phyloP scores from a whole-genome alignment of 1,140 invertebrate species.

The Coenobita brevimanus region DNA sequence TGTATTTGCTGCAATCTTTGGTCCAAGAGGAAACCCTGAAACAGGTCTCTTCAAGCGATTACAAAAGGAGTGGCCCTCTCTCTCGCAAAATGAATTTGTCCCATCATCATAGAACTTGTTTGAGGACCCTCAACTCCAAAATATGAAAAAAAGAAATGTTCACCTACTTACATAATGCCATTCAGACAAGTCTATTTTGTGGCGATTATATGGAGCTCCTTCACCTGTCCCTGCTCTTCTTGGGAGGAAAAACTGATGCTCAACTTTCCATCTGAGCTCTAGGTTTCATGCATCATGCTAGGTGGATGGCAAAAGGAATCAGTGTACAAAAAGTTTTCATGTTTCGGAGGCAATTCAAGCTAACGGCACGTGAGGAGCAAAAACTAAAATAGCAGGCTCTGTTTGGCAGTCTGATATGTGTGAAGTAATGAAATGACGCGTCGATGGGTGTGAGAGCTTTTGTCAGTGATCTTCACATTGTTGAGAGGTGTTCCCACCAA shows the following conservation, averaged over 20 bases:
- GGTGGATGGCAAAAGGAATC: constrained; percentile 5
- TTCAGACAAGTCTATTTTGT: not conserved
- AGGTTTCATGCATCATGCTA: not conserved
- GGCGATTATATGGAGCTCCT: not conserved
- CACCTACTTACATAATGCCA: not conserved
- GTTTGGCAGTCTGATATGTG: too few species aligned
- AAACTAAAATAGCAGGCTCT: too few species aligned
- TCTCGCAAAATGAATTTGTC: too few species aligned
- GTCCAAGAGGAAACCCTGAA: too few species aligned
- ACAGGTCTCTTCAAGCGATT: too few species aligned
- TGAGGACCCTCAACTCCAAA: not conserved
- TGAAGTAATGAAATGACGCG: too few species aligned
- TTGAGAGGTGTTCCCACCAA: too few species aligned
- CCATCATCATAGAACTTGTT: not conserved
- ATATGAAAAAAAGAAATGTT: not conserved
- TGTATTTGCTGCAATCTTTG: too few species aligned
- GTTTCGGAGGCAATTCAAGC: not conserved
- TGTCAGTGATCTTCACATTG: too few species aligned
- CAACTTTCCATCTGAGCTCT: not conserved
- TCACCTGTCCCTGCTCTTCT: not conserved
- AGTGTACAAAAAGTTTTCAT: not conserved
- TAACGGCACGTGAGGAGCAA: too few species aligned
- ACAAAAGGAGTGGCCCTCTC: too few species aligned
- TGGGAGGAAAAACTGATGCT: not conserved
- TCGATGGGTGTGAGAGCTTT: too few species aligned